A percentile compares a stretch with the other conserved stretches of the same genome.
Conservation (phyloP, 2,888 invertebrate genomes). For the Euplexia lucipara region DNA sequence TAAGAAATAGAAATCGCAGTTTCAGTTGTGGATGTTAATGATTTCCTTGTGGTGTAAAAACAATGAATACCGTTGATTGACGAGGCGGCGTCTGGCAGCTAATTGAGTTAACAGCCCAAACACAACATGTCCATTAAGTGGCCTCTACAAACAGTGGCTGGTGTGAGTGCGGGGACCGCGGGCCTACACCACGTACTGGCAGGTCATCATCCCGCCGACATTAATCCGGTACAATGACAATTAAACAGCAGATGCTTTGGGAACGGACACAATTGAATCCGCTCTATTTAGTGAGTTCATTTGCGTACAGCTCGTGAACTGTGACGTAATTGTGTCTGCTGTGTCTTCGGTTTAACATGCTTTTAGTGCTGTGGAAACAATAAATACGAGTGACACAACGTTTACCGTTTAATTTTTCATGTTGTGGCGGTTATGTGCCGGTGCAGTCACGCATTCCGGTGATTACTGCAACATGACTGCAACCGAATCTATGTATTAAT, state of each 20-base stretch:
- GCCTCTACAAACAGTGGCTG: conserved; percentile 74
- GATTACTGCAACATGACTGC: not conserved
- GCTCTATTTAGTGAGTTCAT: conserved; percentile 48
- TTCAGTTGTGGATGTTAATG: conserved; percentile 55
- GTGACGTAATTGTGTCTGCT: conserved; percentile 34
- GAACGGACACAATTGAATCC: conserved; percentile 53
- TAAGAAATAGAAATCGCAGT: conserved; percentile 44
- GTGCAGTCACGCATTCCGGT: no score
- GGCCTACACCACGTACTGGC: conserved; percentile 41
- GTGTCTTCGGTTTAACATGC: not conserved
- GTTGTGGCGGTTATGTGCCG: not conserved
- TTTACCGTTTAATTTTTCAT: conserved; percentile 12
- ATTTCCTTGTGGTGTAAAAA: conserved; percentile 79
- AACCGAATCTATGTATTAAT: conserved; percentile 20
- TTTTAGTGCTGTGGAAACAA: conserved; percentile 14
- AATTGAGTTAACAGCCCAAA: conserved; percentile 87
- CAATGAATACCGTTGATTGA: conserved; percentile 83
- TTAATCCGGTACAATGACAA: conserved; percentile 65
- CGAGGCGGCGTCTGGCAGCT: conserved; percentile 76
- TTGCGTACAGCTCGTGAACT: conserved; percentile 46
- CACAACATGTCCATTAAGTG: conserved; percentile 86
- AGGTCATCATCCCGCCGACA: conserved; percentile 65
- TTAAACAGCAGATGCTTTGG: conserved; percentile 57
- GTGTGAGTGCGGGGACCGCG: conserved; percentile 51
- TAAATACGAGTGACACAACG: conserved; percentile 11